Evolutionary conservation across 1,140 invertebrate genomes (phyloP).

Genomic region (Drosophila kepulauana): DNA sequence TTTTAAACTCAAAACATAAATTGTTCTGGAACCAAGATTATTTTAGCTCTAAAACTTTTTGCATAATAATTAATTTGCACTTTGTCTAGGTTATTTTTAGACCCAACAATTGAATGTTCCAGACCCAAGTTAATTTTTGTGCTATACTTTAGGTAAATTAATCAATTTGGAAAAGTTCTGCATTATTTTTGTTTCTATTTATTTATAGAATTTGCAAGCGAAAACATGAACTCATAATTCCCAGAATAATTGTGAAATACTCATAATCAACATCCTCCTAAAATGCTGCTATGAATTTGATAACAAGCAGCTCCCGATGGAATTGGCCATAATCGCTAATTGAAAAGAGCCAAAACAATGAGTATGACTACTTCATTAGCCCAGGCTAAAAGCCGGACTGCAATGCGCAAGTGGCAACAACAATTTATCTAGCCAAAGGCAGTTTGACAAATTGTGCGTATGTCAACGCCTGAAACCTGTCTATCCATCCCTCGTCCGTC

Average conservation of each 20-base stretch:
- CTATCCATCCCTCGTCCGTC: too few species aligned
- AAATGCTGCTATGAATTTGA: conserved; percentile 62
- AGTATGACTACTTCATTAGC: conserved; percentile 62
- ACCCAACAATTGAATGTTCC: too few species aligned
- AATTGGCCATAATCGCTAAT: conserved; percentile 60
- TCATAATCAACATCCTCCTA: conserved; percentile 44
- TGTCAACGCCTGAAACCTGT: conserved; percentile 8
- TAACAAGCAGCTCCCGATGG: conserved; percentile 29
- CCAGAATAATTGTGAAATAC: conserved; percentile 2
- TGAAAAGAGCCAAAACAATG: conserved; percentile 58
- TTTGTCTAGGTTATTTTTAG: too few species aligned
- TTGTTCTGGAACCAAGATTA: too few species aligned
- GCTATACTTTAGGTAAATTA: neutral
- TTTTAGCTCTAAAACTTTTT: too few species aligned
- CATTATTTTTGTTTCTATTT: conserved; percentile 7
- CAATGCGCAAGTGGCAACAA: conserved; percentile 23
- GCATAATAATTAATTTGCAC: too few species aligned
- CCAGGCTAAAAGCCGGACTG: conserved; percentile 50
- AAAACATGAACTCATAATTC: conserved; percentile 22
- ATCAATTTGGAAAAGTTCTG: neutral
- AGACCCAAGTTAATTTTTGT: too few species aligned
- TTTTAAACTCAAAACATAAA: too few species aligned
- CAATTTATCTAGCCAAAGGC: conserved; percentile 56
- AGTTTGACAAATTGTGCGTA: conserved; percentile 11
- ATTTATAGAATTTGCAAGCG: conserved; percentile 10